phyloP scores from a whole-genome alignment of 1,140 invertebrate genomes.

The Cotesia vestalis region DNA sequence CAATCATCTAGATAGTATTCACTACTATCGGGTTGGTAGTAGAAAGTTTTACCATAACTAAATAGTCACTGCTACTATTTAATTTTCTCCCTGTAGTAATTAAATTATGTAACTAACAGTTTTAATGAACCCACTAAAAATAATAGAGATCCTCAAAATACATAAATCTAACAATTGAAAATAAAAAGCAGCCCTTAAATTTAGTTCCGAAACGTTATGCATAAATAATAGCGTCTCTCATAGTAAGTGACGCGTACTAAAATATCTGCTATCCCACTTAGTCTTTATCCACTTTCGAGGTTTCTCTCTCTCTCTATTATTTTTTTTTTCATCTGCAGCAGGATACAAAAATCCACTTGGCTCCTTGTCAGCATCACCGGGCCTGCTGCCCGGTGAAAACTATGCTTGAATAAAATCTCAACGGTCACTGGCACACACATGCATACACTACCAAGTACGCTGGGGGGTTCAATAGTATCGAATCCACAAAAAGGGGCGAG shows the following conservation, averaged over 20 bases:
- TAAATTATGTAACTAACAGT: no score
- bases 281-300: no score
- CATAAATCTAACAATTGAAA: neutral
- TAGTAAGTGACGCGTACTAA: slow-evolving; percentile 24
- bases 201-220: slow-evolving; percentile 14
- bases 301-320: neutral
- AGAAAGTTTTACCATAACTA: no score
- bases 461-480: no score
- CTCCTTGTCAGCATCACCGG: slow-evolving; percentile 22
- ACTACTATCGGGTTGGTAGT: no score
- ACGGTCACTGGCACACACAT: slow-evolving; percentile 33
- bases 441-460: slow-evolving; percentile 2
- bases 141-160: no score
- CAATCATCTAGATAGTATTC: no score
- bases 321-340: no score
- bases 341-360: slow-evolving; percentile 31
- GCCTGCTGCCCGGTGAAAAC: slow-evolving; percentile 10
- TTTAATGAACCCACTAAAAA: no score
- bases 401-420: slow-evolving; percentile 30
- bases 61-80: no score
- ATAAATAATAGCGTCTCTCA: slow-evolving; percentile 22
- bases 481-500: no score
- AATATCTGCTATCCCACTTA: neutral
- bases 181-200: slow-evolving; percentile 3
- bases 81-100: no score